These are phyloP conservation scores for Nipponia nippon DNA, from an alignment of 2,113 vertebrate species.

Conservation along the genomic window DNA sequence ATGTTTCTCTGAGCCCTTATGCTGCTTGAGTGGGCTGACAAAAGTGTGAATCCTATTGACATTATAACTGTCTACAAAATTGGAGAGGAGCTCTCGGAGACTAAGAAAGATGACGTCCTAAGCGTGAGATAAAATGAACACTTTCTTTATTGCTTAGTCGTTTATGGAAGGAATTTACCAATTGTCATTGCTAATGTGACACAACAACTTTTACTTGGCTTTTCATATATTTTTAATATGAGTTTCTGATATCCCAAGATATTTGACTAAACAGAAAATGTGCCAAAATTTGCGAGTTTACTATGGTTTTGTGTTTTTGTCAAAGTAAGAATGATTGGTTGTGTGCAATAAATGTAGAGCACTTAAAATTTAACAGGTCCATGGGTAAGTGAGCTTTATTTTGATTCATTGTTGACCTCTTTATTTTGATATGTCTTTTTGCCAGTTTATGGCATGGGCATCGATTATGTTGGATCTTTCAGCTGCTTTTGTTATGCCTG, in stretches of 20 bases:
- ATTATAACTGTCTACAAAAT: slow-evolving; percentile 3
- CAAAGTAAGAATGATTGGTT: background rate
- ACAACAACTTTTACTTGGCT: background rate
- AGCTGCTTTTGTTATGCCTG: background rate
- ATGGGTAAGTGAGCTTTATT: background rate
- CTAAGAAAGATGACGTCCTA: background rate
- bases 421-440: background rate
- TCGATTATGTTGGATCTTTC: background rate
- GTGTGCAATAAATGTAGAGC: background rate
- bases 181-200: background rate
- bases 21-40: slow-evolving; percentile 66
- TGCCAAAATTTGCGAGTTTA: background rate
- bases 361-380: background rate
- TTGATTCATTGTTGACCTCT: background rate
- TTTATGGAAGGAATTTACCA: background rate
- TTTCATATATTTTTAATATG: background rate
- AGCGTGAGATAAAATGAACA: background rate
- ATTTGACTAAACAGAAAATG: background rate
- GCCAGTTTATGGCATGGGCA: background rate
- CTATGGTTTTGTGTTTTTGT: background rate
- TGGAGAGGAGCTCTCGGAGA: background rate
- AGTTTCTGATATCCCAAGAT: background rate
- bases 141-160: background rate
- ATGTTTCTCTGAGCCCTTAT: slow-evolving; percentile 65
- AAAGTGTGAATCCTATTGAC: slow-evolving; percentile 66